Evolutionary conservation across 2,888 invertebrate genomes (phyloP).

Genomic region (Sipunculus nudus): DNA sequence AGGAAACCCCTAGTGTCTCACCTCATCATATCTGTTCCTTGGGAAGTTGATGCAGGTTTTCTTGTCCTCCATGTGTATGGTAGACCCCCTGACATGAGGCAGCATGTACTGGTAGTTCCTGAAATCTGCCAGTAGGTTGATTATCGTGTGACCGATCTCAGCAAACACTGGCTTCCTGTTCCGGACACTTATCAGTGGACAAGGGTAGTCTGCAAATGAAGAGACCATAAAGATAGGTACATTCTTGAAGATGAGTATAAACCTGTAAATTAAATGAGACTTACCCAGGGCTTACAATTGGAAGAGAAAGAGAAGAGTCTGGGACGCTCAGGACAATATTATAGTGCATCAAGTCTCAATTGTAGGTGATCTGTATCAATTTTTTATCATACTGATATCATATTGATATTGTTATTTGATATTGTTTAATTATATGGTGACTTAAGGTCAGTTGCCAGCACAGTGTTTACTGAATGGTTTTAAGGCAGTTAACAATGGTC

Average conservation of each 20-base stretch:
- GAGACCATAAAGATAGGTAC: neutral
- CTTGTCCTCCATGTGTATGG: constrained; percentile 84
- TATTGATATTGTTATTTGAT: too few species aligned
- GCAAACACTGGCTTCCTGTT: constrained; percentile 82
- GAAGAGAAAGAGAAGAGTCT: too few species aligned
- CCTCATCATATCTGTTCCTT: constrained; percentile 73
- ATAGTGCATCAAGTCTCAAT: too few species aligned
- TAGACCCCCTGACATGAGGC: constrained; percentile 79
- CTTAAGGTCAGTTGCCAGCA: too few species aligned
- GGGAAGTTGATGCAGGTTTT: constrained; percentile 82
- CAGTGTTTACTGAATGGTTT: too few species aligned
- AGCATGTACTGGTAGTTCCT: constrained; percentile 83
- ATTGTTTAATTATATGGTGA: too few species aligned
- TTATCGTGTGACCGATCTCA: constrained; percentile 88
- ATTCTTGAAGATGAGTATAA: neutral
- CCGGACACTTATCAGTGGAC: constrained; percentile 81
- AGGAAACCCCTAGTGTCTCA: too few species aligned
- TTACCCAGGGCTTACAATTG: too few species aligned
- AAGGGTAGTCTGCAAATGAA: constrained; percentile 76
- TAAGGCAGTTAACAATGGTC: too few species aligned
- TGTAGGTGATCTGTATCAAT: too few species aligned
- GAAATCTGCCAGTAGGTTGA: constrained; percentile 86
- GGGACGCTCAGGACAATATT: too few species aligned
- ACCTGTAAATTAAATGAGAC: neutral
- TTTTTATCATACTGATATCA: too few species aligned